A percentile compares a stretch with the other conserved stretches of the same genome.
These are phyloP conservation scores for Omphaloscelis lunosa DNA, from an alignment of 2,888 invertebrate species.

Conservation along the genomic window DNA sequence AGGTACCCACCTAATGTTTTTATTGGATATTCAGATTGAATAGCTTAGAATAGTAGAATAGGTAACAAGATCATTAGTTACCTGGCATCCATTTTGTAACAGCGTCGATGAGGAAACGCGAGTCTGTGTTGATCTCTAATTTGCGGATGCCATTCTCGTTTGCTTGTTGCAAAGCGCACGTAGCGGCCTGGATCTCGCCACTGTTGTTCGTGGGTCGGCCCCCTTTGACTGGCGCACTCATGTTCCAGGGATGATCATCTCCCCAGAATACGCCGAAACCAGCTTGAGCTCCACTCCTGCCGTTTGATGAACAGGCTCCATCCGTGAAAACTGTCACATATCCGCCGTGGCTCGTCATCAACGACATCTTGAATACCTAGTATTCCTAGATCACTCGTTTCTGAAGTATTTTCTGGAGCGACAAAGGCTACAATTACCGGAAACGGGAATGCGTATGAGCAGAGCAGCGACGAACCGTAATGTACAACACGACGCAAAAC, in stretches of 20 bases:
- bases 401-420: neutral
- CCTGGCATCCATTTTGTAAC: constrained; percentile 96
- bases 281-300: constrained; percentile 93
- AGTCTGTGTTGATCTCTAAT: constrained; percentile 96
- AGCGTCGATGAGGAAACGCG: constrained; percentile 96
- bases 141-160: constrained; percentile 92
- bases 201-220: constrained; percentile 98
- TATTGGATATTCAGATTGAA: neutral
- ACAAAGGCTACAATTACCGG: neutral
- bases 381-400: constrained; percentile 2
- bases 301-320: constrained; percentile 97
- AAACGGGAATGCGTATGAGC: neutral
- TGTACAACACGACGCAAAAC: too few species aligned
- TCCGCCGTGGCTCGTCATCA: constrained; percentile 63
- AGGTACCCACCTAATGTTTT: neutral
- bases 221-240: constrained; percentile 94
- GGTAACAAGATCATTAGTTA: constrained; percentile 63
- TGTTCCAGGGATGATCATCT: constrained; percentile 93
- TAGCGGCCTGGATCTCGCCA: constrained; percentile 98
- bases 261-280: constrained; percentile 98
- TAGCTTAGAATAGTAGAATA: neutral
- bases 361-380: constrained; percentile 9
- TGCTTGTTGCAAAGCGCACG: constrained; percentile 94
- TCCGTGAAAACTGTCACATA: constrained; percentile 95
- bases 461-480: neutral